phyloP scores from a whole-genome alignment of 2,113 vertebrate species.

The Sinosuthora webbiana region DNA sequence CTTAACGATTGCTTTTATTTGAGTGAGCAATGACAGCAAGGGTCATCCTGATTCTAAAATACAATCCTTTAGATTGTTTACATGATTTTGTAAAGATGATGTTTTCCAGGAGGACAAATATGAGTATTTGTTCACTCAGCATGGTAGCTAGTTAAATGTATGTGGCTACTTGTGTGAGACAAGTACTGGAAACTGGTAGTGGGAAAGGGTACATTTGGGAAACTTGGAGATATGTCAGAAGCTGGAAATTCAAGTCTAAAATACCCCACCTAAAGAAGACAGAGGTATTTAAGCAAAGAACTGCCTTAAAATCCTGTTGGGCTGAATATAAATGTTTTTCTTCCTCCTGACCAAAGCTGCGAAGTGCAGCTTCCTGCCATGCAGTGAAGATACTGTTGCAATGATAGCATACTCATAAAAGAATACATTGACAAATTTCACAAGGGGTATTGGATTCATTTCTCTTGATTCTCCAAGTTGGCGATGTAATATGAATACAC shows the following conservation, averaged over 20 bases:
- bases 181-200: not conserved
- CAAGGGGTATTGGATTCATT: not conserved
- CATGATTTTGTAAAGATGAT: not conserved
- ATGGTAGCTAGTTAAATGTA: not conserved
- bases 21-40: not conserved
- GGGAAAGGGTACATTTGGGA: not conserved
- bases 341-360: not conserved
- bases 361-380: not conserved
- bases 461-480: not conserved
- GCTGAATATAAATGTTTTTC: not conserved
- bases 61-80: not conserved
- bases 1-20: not conserved
- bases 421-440: not conserved
- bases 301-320: not conserved
- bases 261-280: not conserved
- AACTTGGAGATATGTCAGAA: not conserved
- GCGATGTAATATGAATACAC: rapidly evolving
- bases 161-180: not conserved
- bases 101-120: not conserved
- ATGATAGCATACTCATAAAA: not conserved
- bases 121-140: rapidly evolving
- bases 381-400: not conserved
- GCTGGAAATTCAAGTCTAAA: not conserved
- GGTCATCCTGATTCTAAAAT: not conserved
- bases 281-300: not conserved